These are phyloP conservation scores for Cecidostiba fungosa DNA, from an alignment of 2,888 invertebrate species.

Conservation along the genomic window DNA sequence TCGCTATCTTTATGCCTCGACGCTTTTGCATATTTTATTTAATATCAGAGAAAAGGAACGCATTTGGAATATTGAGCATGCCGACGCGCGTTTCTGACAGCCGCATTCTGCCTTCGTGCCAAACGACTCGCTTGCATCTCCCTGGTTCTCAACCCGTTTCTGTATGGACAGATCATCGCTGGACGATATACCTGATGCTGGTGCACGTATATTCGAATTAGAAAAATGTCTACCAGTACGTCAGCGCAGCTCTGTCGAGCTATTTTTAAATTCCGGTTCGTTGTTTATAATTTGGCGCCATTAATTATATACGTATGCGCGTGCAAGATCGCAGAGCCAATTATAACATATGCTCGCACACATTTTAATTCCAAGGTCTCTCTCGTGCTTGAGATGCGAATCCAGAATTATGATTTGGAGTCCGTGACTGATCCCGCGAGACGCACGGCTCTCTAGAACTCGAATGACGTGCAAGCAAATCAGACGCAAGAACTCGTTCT, in stretches of 20 bases:
- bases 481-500: conserved; percentile 51
- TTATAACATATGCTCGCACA: neutral
- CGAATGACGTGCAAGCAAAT: conserved; percentile 54
- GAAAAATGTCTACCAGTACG: too few relatives aligned
- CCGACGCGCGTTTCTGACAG: conserved; percentile 68
- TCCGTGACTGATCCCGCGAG: conserved; percentile 37
- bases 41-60: conserved; percentile 76
- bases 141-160: conserved; percentile 67
- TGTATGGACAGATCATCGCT: neutral
- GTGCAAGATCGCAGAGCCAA: too few relatives aligned
- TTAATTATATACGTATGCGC: too few relatives aligned
- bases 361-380: conserved; percentile 22
- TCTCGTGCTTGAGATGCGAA: conserved; percentile 16
- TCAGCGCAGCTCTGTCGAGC: too few relatives aligned
- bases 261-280: too few relatives aligned
- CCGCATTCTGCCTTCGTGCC: conserved; percentile 62
- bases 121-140: conserved; percentile 64
- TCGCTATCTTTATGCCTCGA: conserved; percentile 14
- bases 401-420: conserved; percentile 40
- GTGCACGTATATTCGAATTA: too few relatives aligned
- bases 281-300: too few relatives aligned
- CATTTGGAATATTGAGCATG: conserved; percentile 75
- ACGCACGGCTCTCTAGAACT: neutral
- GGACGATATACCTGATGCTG: neutral
- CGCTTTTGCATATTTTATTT: conserved; percentile 76